Base-by-base conservation (phyloP, 2,113 vertebrate species). In the Hyperoodon ampullatus region DNA sequence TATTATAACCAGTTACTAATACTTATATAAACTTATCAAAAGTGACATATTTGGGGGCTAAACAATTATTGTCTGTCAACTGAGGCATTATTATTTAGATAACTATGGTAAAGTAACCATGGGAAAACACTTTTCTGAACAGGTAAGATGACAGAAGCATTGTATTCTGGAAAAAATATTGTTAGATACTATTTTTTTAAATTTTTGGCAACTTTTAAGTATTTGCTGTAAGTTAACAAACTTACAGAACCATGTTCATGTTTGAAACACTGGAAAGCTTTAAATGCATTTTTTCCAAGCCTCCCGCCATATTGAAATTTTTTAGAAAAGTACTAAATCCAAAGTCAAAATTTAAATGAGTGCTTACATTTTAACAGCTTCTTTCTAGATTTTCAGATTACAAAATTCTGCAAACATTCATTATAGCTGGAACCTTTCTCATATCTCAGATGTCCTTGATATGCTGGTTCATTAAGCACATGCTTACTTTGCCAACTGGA, bases 81-180 rank as follows among this genome's bases (percentile, higher is more conserved):
- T 23, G 13, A 94, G 50, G 9, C 33, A 74, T 72, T 92, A 53
- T 55, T 71, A 16, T 94, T 94, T 72, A 58, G 61, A 75, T 88
- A 50, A 11, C 60, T 83, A 6, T 61, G 30, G 77, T 8, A 68
- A 8, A 47, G 8, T 82, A 55, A 88, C 33, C 13, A 63, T 44
- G 47, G 3, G 24, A 35, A 95, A 88, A 21, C 3, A 18, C 3
- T 60, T 66, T 95, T 81, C 47, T 82, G 39, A 50, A 95, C 90
- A 97, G 97, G 91, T 95, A 97, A 95, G 78, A 42, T 13, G 11
- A 30, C 11, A 75, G 39, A 94, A 93, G 2, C 53, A 39, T 26
- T 94, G 39, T 85, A 65, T 55, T 93, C 68, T 95, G n/a, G 21
- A n/a, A 7, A 87, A 61, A 92, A 70, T 15, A 71, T n/a, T 47